Percentiles rank a stretch among this genome's conserved stretches.
Evolutionary conservation across 2,797 vertebrate genomes (phyloP).

Genomic region (Rhincodon typus): DNA sequence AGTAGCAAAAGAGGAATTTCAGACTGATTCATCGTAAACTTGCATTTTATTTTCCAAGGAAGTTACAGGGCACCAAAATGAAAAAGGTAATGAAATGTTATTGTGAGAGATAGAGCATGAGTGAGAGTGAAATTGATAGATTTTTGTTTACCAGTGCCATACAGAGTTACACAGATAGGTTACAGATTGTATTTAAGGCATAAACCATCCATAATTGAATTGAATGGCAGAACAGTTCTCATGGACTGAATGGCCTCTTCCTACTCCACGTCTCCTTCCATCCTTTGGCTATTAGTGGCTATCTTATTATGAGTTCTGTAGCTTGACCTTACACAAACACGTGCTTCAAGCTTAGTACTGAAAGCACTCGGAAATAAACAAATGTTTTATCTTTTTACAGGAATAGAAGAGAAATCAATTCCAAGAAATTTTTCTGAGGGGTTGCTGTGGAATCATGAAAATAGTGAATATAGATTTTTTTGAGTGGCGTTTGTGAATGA

Average conservation of each 20-base stretch:
- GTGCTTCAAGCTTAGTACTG: background rate
- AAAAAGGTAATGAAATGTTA: background rate
- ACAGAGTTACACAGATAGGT: background rate
- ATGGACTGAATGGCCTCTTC: background rate
- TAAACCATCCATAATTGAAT: background rate
- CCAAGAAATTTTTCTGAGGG: constrained; percentile 42
- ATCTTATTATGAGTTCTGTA: background rate
- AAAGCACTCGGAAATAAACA: background rate
- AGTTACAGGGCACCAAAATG: background rate
- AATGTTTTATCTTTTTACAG: constrained; percentile 13
- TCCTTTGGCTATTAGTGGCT: background rate
- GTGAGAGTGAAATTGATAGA: background rate
- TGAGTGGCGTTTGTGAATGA: background rate
- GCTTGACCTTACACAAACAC: background rate
- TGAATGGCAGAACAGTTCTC: background rate
- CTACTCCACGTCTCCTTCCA: background rate
- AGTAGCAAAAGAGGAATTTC: background rate
- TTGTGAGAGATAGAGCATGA: background rate
- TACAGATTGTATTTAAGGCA: background rate
- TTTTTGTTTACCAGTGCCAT: background rate
- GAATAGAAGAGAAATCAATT: constrained; percentile 32
- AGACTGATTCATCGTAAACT: background rate
- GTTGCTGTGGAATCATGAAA: background rate
- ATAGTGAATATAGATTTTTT: background rate
- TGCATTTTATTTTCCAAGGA: background rate